A percentile compares a stretch with the other conserved stretches of the same genome.
Evolutionary conservation across 2,888 invertebrate species (phyloP).

Genomic region (Cataglyphis altisquamis): DNA sequence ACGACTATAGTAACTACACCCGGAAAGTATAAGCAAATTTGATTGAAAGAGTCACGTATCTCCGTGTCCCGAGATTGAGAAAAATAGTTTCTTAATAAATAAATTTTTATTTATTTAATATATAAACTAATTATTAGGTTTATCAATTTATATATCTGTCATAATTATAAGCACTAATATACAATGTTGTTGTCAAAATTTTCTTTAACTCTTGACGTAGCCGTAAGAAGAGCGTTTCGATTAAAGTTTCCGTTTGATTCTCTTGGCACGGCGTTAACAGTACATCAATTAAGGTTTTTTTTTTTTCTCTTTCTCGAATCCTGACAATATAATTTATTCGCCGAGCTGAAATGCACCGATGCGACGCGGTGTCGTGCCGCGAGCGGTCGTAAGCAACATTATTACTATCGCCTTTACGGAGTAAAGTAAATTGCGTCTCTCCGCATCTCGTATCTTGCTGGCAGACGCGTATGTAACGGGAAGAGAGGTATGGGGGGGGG

Average conservation of each 20-base stretch:
- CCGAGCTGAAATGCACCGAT: conserved; percentile 23
- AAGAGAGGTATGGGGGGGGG: conserved; percentile 2
- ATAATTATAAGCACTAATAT: not conserved
- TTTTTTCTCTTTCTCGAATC: not conserved
- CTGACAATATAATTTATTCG: conserved; percentile 42
- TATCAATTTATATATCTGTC: not conserved
- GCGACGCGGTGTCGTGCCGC: conserved; percentile 45
- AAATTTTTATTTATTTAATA: not conserved
- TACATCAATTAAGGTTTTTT: conserved; percentile 24
- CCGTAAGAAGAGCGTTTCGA: not conserved
- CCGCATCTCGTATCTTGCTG: conserved; percentile 35
- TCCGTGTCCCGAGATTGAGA: not conserved
- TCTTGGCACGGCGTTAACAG: conserved; percentile 20
- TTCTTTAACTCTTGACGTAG: not conserved
- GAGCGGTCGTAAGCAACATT: conserved; percentile 48
- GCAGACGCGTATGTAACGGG: conserved; percentile 42
- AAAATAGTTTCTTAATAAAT: not conserved
- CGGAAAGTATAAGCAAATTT: conserved; percentile 4
- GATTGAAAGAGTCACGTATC: too few species aligned
- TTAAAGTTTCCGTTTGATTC: conserved; percentile 17
- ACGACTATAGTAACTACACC: not conserved
- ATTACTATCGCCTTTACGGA: conserved; percentile 55
- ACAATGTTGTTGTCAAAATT: not conserved
- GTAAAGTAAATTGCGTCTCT: conserved; percentile 56
- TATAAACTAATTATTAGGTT: not conserved